Conservation (phyloP, 2,797 vertebrate genomes). For the Phoebastria nigripes region DNA sequence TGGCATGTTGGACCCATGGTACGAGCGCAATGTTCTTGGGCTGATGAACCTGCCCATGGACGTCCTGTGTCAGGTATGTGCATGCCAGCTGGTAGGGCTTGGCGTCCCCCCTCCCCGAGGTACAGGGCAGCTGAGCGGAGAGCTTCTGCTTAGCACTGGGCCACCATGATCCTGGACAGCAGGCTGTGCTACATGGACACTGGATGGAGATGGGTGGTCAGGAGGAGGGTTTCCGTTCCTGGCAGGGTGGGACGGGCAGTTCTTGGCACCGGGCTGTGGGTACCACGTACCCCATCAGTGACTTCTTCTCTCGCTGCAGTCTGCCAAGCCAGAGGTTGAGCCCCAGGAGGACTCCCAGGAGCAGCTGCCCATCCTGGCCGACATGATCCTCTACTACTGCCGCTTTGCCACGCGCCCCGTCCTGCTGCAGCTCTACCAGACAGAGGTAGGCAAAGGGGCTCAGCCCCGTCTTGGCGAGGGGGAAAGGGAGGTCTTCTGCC, state of each 20-base stretch:
- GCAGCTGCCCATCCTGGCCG: conserved; percentile 89
- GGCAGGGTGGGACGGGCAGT: rapidly evolving
- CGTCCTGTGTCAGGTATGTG: conserved; percentile 88
- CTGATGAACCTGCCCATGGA: conserved; percentile 86
- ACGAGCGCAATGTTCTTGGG: conserved; percentile 90
- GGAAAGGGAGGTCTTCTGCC: background rate
- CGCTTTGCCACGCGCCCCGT: conserved; percentile 83
- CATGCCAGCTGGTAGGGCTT: background rate
- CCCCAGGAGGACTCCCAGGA: conserved; percentile 74
- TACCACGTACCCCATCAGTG: rapidly evolving
- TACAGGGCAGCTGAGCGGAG: rapidly evolving
- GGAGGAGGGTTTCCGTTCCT: background rate
- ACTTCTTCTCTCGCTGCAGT: conserved; percentile 61
- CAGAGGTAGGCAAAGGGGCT: conserved; percentile 79
- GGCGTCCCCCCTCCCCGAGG: rapidly evolving
- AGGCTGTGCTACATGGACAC: rapidly evolving
- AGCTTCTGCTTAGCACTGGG: background rate
- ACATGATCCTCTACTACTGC: conserved; percentile 95
- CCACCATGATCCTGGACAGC: rapidly evolving
- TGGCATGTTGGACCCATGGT: conserved; percentile 97
- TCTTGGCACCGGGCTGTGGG: background rate
- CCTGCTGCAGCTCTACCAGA: conserved; percentile 93
- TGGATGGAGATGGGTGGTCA: background rate
- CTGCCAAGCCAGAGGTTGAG: conserved; percentile 83
- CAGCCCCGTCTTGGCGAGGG: rapidly evolving